Percentiles rank a stretch among this genome's conserved stretches.
phyloP scores from a whole-genome alignment of 2,113 vertebrate genomes.

The Equus przewalskii region DNA sequence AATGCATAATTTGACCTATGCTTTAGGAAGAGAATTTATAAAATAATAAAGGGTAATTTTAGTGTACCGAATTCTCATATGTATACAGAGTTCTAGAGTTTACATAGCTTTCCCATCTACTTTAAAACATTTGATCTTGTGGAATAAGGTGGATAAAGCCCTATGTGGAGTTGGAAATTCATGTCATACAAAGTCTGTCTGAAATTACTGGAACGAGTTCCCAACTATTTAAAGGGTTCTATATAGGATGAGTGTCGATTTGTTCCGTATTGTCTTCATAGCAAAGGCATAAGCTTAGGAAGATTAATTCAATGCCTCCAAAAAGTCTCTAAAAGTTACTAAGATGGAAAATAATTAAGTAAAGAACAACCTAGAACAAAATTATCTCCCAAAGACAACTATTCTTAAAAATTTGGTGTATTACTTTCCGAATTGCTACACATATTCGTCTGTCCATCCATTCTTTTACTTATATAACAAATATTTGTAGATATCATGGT shows the following conservation, averaged over 20 bases:
- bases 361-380: not conserved
- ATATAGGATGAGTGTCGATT: not conserved
- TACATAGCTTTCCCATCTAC: not conserved
- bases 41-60: not conserved
- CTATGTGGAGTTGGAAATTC: not conserved
- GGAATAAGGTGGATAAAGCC: not conserved
- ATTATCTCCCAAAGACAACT: not conserved
- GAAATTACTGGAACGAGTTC: not conserved
- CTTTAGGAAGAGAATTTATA: not conserved
- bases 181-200: not conserved
- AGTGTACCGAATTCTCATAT: not conserved
- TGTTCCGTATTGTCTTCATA: not conserved
- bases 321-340: constrained; percentile 27
- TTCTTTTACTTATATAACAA: not conserved
- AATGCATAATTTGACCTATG: not conserved
- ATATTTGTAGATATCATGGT: not conserved
- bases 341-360: constrained; percentile 36
- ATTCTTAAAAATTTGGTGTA: not conserved
- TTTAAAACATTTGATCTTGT: not conserved
- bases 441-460: not conserved
- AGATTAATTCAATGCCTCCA: constrained; percentile 14
- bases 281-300: not conserved
- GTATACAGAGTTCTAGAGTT: constrained; percentile 1
- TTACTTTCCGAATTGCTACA: not conserved
- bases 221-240: not conserved